Conservation (phyloP, 2,797 vertebrate genomes). For the Notamacropus eugenii region DNA sequence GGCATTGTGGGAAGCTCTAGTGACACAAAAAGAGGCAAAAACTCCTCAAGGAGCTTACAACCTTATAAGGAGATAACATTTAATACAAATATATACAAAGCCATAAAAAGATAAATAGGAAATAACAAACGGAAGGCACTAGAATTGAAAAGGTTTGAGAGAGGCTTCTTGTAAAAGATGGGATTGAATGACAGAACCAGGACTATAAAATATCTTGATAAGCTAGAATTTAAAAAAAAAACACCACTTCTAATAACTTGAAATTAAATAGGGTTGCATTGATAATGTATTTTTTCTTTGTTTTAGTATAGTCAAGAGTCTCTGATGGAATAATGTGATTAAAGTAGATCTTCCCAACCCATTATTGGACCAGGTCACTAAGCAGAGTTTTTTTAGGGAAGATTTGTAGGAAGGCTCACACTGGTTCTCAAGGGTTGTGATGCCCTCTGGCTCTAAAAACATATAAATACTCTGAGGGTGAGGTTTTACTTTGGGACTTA, state of each 20-base stretch:
- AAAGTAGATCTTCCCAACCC: too few species aligned
- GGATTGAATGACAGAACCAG: neutral
- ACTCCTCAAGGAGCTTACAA: neutral
- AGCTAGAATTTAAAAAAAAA: neutral
- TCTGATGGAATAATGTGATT: too few species aligned
- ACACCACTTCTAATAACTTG: neutral
- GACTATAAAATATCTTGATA: neutral
- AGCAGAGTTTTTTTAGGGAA: too few species aligned
- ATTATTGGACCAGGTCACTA: too few species aligned
- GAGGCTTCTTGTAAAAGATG: neutral
- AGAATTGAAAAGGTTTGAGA: neutral
- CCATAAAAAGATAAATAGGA: too few species aligned
- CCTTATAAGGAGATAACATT: neutral
- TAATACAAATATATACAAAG: neutral
- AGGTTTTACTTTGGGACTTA: too few species aligned
- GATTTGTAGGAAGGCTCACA: too few species aligned
- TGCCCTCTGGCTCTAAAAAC: too few species aligned
- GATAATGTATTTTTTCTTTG: too few species aligned
- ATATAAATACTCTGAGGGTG: too few species aligned
- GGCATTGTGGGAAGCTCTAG: neutral
- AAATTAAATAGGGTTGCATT: neutral
- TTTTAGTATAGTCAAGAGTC: too few species aligned
- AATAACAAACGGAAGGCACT: neutral
- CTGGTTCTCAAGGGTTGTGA: too few species aligned
- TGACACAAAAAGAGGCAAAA: neutral